Base-by-base conservation (phyloP, 2,797 vertebrate genomes). In the Halcyon leucocephala region DNA sequence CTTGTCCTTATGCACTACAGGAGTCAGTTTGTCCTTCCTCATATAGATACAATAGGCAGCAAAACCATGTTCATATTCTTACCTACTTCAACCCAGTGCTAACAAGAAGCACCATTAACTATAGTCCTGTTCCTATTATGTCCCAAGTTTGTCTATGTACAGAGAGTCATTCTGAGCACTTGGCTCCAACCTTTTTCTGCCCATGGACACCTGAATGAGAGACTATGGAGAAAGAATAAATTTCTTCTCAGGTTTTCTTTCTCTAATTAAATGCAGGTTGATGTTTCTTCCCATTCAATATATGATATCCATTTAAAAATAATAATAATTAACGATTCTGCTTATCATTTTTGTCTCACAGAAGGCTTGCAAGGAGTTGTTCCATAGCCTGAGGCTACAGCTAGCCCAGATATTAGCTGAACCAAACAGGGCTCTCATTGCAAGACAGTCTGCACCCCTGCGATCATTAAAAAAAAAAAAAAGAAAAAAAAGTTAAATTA, bases 341-440 rank as follows among this genome's bases (percentile, higher is more conserved):
- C 80, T 70, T 78, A 90, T 69, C 35, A 37, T 86, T 51, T 93
- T 95, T 90, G 48, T 90, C 65, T 94, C 82, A 89, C 93, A 96
- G 94, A 93, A 93, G 96, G 82, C 77, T 96, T 90, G 60, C 76
- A 95, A 90, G 62, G 73, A 82, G 52, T 77, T 86, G 82, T 88
- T 93, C 77, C 55, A 74, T 79, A 89, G 91, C 95, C 90, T 89
- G 66, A 82, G 88, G 94, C 82, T 94, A 86, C 91, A 90, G 62
- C 94, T 95, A 97, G 92, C 96, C 94, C 94, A 94, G 93, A 93
- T 96, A 97, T 94, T 96, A 96, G 93, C 86, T 95, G 91, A 96
- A 95, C 87, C 94, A 95, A 94, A 79, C 72, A 94, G 33, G 85
- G 31, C 67, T 95, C 91, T 91, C 93, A 89, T 77, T 88, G 70